phyloP scores from a whole-genome alignment of 2,797 vertebrate genomes.

The Lutjanus campechanus region DNA sequence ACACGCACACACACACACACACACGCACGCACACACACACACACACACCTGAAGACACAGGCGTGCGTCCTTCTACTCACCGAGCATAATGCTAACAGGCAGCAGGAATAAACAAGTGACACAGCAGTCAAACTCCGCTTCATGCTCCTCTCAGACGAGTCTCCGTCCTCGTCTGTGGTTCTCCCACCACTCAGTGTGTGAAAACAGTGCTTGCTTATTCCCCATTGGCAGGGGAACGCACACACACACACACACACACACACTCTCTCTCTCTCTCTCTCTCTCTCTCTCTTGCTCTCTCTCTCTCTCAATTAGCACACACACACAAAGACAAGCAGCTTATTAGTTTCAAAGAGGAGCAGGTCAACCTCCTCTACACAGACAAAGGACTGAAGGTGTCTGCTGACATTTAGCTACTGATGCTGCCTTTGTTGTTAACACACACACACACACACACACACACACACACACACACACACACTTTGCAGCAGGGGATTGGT shows the following conservation, averaged over 20 bases:
- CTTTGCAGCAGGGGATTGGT: constrained; percentile 19
- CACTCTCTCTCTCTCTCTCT: constrained; percentile 1
- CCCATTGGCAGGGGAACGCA: constrained; percentile 30
- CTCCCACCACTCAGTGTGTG: constrained; percentile 8
- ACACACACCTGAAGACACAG: not conserved
- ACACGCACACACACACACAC: constrained; percentile 12
- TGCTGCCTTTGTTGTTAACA: constrained; percentile 55
- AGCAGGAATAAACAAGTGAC: constrained; percentile 32
- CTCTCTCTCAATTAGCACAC: constrained; percentile 33
- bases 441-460: constrained; percentile 39
- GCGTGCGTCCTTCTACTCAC: constrained; percentile 55
- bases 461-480: constrained; percentile 24
- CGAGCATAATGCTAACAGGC: constrained; percentile 23
- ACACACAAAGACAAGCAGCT: constrained; percentile 60
- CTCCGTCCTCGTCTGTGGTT: constrained; percentile 32
- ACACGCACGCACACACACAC: constrained; percentile 20
- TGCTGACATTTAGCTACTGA: constrained; percentile 61
- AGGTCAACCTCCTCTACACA: constrained; percentile 39
- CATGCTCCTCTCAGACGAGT: constrained; percentile 47
- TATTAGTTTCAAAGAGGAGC: constrained; percentile 49
- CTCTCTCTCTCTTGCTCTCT: constrained; percentile 3
- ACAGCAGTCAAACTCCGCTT: constrained; percentile 27
- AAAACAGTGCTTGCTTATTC: constrained; percentile 56
- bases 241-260: constrained; percentile 12
- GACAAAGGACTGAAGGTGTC: constrained; percentile 54